Conservation (phyloP, 2,113 vertebrate species). For the Synodontis membranacea region DNA sequence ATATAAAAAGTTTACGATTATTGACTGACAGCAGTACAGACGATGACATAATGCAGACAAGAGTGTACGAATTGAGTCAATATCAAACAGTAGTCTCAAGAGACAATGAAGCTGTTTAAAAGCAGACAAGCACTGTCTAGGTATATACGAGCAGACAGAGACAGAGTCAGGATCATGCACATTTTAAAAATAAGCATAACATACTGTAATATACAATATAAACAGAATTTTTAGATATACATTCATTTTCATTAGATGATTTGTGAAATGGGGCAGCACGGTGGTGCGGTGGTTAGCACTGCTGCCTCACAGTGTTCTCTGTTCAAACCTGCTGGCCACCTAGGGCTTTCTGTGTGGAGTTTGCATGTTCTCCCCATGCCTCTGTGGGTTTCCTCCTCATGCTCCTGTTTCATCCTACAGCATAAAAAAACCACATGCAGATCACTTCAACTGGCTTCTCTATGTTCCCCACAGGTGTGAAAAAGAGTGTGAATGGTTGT, state of each 20-base stretch:
- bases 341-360: no score
- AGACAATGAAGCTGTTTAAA: neutral
- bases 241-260: neutral
- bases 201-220: neutral
- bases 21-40: neutral
- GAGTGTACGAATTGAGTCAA: constrained; percentile 9
- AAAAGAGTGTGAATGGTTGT: no score
- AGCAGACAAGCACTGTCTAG: neutral
- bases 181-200: neutral
- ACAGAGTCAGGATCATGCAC: neutral
- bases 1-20: constrained; percentile 2
- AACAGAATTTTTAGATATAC: neutral
- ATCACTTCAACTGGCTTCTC: no score
- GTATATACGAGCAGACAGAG: neutral
- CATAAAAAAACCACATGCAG: no score
- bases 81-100: constrained; percentile 1
- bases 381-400: no score
- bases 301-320: no score
- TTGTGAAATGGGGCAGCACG: no score
- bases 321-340: no score
- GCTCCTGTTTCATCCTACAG: no score
- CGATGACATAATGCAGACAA: constrained; percentile 10
- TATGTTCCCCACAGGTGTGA: no score
- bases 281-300: no score
- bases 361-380: no score